phyloP scores from a whole-genome alignment of 2,797 vertebrate genomes.

The Gallinago solitaria region DNA sequence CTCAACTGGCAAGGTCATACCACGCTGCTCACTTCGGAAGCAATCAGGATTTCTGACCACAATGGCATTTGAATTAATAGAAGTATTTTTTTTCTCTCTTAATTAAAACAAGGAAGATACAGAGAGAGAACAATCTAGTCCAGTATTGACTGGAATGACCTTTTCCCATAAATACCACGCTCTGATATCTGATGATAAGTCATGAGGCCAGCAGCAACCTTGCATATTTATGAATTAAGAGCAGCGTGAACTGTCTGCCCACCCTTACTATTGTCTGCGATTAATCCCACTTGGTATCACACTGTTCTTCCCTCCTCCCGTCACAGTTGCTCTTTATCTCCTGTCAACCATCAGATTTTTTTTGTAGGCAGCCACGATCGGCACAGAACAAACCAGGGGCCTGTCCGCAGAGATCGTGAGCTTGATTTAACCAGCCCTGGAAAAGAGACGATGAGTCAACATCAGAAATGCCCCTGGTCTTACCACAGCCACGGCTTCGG shows the following conservation, averaged over 20 bases:
- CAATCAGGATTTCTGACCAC: neutral
- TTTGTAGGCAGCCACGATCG: neutral
- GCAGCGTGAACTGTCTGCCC: neutral
- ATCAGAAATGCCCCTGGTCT: neutral
- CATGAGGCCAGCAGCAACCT: conserved; percentile 9
- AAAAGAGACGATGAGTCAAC: neutral
- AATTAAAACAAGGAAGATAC: neutral
- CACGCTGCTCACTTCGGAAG: neutral
- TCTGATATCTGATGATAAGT: neutral
- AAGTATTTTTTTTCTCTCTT: neutral
- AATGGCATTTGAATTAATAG: neutral
- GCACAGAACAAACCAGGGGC: neutral
- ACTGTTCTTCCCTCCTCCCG: neutral
- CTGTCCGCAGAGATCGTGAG: neutral
- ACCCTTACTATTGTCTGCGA: neutral
- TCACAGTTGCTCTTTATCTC: neutral
- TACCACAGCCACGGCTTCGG: conserved; percentile 94
- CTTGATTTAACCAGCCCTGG: neutral
- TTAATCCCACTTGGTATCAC: neutral
- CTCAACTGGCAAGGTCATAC: neutral
- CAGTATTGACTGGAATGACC: neutral
- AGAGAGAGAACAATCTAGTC: neutral
- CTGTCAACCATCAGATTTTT: neutral
- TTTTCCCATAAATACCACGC: neutral
- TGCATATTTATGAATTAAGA: neutral